Evolutionary conservation across 2,113 vertebrate species (phyloP), one percentile per base, ranked within the genome.

Genomic region (Forbesichthys papilliferus): DNA sequence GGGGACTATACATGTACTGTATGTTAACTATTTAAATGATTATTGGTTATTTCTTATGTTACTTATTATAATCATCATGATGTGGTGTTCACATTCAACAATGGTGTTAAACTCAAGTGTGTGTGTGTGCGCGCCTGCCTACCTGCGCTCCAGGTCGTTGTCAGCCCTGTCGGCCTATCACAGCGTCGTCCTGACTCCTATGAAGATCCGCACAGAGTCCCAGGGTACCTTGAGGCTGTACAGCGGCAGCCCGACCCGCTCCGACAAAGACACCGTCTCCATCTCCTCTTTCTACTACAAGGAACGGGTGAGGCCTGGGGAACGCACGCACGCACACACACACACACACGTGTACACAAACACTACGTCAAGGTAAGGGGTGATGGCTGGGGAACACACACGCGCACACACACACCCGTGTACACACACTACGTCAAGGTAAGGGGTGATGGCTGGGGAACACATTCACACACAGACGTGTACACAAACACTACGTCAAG

Each of bases 281-380:
- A 96, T 99, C 74, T 99, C 96, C 18, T 98, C 96, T 83, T 99
- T 99, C 91, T 99, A 99, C 91, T 99, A 99, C 79, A 99, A 99
- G 90, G 96, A 99, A 58, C 93, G 98, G 94, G 97, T 99, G 92
- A 93, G 94, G 64, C 58, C 11, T 5, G 10, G 53, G 11, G 49
- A 42, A 52, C 49, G 1, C 9, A 12, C 49, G 6, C 49, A 52
- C 49, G 1, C 49, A 52, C 49, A 1, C 61, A 33, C 48, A 54
- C 27, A 46, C 27, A 65, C 51, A 20, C 20, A 20, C 20, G 16
- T 16, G 16, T 16, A 16, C 16, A 16, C 16, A 16, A 16, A 49
- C 5, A 5, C 16, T 42, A 42, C 36, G 7, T 5, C 36, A 42
- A 4, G 36, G 36, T 42, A 42, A 42, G 36, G 36, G 7, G 3